Evolutionary conservation across 2,113 vertebrate genomes (phyloP).

Genomic region (Menidia beryllina): DNA sequence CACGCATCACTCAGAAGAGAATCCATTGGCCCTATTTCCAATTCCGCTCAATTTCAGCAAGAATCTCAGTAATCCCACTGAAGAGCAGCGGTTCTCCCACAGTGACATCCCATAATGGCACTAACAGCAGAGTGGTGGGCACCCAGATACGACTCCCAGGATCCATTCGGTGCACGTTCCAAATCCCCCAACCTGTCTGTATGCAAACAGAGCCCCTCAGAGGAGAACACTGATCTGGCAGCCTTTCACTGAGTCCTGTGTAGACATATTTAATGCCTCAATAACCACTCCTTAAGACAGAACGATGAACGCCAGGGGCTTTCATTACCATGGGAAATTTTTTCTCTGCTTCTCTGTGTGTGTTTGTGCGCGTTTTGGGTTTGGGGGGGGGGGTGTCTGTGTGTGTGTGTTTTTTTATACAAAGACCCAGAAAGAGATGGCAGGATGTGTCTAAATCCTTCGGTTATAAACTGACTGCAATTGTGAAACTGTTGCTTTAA

Average conservation of each 20-base stretch:
- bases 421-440: conserved; percentile 13
- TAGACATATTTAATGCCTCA: conserved; percentile 84
- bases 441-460: conserved; percentile 47
- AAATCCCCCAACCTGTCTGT: conserved; percentile 79
- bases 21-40: conserved; percentile 72
- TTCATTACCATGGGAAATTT: conserved; percentile 68
- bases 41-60: conserved; percentile 80
- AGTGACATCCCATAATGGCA: conserved; percentile 82
- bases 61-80: conserved; percentile 81
- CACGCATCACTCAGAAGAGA: conserved; percentile 57
- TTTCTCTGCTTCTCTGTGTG: conserved; percentile 27
- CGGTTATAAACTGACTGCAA: conserved; percentile 43
- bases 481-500: conserved; percentile 60
- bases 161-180: conserved; percentile 75
- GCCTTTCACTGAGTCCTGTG: conserved; percentile 79
- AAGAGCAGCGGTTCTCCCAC: conserved; percentile 79
- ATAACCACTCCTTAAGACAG: conserved; percentile 80
- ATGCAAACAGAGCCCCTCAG: conserved; percentile 79
- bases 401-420: background rate
- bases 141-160: conserved; percentile 73
- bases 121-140: conserved; percentile 79
- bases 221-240: conserved; percentile 76
- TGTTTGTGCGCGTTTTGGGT: background rate
- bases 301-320: conserved; percentile 77
- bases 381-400: background rate